phyloP scores from a whole-genome alignment of 1,140 invertebrate genomes.

The Heliothis virescens region DNA sequence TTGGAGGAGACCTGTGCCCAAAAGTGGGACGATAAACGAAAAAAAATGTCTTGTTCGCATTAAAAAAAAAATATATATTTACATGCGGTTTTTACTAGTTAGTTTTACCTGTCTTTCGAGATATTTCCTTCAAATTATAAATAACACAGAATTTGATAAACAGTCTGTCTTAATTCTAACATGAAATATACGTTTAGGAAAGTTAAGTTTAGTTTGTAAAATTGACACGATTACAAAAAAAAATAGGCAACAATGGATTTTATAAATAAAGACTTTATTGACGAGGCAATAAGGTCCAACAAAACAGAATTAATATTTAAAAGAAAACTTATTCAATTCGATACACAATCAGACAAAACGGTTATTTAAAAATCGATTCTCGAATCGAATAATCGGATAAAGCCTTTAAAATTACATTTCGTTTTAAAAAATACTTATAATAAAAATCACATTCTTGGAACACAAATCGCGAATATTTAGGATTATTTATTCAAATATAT shows the following conservation, averaged over 20 bases:
- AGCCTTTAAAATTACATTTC: neutral
- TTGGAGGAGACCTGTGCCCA: too few relatives aligned
- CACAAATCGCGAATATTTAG: constrained; percentile 2
- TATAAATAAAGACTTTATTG: too few relatives aligned
- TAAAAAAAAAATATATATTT: neutral
- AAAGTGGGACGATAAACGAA: neutral
- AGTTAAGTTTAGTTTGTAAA: neutral
- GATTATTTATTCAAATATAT: too few relatives aligned
- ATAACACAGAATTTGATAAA: constrained; percentile 8
- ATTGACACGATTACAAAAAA: too few relatives aligned
- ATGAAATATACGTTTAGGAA: constrained; percentile 31
- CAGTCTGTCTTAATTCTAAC: constrained; percentile 36
- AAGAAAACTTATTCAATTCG: too few relatives aligned
- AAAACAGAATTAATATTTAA: too few relatives aligned
- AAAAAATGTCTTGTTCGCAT: neutral
- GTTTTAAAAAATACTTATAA: constrained; percentile 10
- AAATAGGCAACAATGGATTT: too few relatives aligned
- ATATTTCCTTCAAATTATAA: neutral
- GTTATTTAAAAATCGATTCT: too few relatives aligned
- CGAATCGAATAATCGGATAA: too few relatives aligned
- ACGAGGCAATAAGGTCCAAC: too few relatives aligned
- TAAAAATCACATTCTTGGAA: constrained; percentile 34
- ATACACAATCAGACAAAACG: too few relatives aligned
- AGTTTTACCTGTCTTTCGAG: neutral
- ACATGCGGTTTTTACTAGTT: neutral